Base-by-base conservation (phyloP, 2,888 invertebrate species). In the Ochlodes sylvanus region DNA sequence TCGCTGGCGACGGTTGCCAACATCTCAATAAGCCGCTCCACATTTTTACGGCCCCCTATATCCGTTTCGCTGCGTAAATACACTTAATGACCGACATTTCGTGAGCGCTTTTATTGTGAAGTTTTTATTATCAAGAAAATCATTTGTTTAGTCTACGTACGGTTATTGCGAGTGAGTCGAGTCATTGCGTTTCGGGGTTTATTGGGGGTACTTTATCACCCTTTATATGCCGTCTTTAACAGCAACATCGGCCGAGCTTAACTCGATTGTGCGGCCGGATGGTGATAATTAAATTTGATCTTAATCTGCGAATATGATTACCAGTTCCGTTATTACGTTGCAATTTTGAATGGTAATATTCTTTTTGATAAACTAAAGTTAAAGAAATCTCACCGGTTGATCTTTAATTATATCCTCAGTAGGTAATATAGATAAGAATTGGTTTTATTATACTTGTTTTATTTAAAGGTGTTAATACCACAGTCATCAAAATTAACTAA, bases 61-160 rank as follows among this genome's bases (percentile, higher is more conserved):
- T 92, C 90, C 92, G 91, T 89, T 91, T 87, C 88, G 86, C 88
- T 88, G 88, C 89, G 88, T 92, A 91, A 92, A 91, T 91, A 91
- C 88, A 87, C 90, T 90, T 92, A 92, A 92, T 92, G 90, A 88
- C 90, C 88, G 87, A 90, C 91, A 92, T 91, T 90, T 89, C 85
- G 90, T 90, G 89, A 90, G 87, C 87, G 89, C 81, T 92, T 91
- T 91, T 92, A 92, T 91, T 90, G 90, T 91, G 86, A 91, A 90
- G 89, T 90, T 92, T 92, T 92, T 92, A 92, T 91, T 90, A 89
- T 91, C 89, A 83, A 83, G 88, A 90, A 88, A 88, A 89, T 90
- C 89, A 89, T 92, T 90, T 92, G 92, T 92, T 92, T 92, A 92
- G 90, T 90, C 90, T 91, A 89, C 91, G 84, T 90, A 91, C 87